Evolutionary conservation across 1,140 invertebrate genomes (phyloP).

Genomic region (Chymomyza costata): DNA sequence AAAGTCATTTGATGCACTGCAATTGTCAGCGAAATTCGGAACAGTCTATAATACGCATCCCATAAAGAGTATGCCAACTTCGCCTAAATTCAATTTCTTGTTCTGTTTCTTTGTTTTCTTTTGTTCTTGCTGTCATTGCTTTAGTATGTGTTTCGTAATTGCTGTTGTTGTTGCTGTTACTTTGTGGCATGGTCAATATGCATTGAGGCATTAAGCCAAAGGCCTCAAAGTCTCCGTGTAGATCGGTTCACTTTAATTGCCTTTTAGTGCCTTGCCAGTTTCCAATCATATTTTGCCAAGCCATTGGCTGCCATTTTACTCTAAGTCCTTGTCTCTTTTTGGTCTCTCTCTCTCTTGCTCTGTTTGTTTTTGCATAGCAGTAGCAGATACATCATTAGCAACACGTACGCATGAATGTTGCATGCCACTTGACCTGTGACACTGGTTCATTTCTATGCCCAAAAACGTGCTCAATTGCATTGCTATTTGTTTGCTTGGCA

Average conservation of each 20-base stretch:
- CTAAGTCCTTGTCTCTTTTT: no score
- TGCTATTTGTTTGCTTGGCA: conserved; percentile 70
- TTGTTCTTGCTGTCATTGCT: conserved; percentile 6
- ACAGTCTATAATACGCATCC: no score
- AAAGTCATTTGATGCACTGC: no score
- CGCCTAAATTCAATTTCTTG: no score
- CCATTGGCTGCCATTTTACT: conserved; percentile 29
- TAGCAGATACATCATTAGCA: conserved; percentile 54
- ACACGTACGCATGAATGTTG: conserved; percentile 48
- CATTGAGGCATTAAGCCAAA: conserved; percentile 42
- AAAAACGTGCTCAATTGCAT: conserved; percentile 74
- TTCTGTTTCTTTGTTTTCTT: conserved; percentile 10
- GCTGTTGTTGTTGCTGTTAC: conserved; percentile 12
- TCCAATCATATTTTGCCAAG: conserved; percentile 47
- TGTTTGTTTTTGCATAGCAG: conserved; percentile 5
- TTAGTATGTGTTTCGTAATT: background rate
- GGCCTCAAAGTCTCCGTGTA: conserved; percentile 15
- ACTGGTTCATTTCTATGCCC: conserved; percentile 65
- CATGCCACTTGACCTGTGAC: conserved; percentile 43
- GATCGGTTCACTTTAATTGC: conserved; percentile 42
- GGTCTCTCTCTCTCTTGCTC: no score
- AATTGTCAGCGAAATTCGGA: no score
- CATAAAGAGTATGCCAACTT: no score
- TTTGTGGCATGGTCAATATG: conserved; percentile 41
- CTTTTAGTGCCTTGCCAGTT: conserved; percentile 12